These are phyloP conservation scores for Pristiophorus japonicus DNA, from an alignment of 2,113 vertebrate genomes.

Conservation along the genomic window DNA sequence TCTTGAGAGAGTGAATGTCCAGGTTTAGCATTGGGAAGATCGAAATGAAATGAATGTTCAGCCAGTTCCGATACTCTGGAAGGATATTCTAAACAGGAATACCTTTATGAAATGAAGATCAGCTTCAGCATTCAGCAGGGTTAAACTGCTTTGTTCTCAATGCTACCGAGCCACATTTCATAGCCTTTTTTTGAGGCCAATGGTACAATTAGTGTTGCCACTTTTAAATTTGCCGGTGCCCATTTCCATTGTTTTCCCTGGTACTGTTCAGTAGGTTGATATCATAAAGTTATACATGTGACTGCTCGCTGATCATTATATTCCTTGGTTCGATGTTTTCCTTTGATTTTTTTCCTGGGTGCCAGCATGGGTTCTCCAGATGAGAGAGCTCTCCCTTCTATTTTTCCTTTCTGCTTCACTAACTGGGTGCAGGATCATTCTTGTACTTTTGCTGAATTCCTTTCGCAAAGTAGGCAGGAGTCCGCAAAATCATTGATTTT, in stretches of 20 bases:
- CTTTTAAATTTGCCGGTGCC: neutral
- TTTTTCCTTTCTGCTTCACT: no score
- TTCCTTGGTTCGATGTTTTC: neutral
- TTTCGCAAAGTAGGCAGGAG: neutral
- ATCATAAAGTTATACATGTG: neutral
- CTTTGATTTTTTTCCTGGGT: neutral
- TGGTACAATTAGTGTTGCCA: neutral
- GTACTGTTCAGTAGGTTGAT: neutral
- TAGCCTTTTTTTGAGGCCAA: neutral
- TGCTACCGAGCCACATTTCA: neutral
- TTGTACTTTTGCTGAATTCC: no score
- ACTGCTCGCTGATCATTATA: neutral
- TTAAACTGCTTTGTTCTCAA: neutral
- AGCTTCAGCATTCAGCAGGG: neutral
- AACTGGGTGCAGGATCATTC: neutral
- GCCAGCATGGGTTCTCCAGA: no score
- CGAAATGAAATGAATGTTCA: constrained; percentile 13
- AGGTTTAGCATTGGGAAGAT: constrained; percentile 23
- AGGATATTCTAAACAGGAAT: constrained; percentile 18
- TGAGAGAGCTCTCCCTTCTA: neutral
- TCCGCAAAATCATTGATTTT: no score
- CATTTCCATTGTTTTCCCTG: neutral
- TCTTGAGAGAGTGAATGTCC: neutral
- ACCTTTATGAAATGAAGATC: constrained; percentile 19
- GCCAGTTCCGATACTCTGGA: constrained; percentile 28